Evolutionary conservation across 1,140 invertebrate species (phyloP).

Genomic region (Trialeurodes vaporariorum): DNA sequence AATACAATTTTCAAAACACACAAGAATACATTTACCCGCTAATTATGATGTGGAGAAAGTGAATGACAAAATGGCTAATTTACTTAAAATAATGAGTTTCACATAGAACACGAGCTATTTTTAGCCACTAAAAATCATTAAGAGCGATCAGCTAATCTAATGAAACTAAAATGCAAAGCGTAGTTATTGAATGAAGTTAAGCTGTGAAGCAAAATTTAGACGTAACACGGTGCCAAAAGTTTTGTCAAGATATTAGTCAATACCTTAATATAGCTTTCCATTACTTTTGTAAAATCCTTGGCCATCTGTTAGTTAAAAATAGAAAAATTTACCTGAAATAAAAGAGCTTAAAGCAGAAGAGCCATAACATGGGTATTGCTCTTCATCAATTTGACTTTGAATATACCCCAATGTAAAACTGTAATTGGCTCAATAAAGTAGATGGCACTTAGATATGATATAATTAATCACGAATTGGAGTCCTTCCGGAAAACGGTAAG

Average conservation of each 20-base stretch:
- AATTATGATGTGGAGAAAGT: no score
- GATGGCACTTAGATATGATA: no score
- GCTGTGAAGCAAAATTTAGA: background rate
- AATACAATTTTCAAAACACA: no score
- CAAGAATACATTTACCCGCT: no score
- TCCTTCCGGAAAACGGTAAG: background rate
- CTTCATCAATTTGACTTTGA: no score
- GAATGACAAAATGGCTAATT: no score
- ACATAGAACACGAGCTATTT: background rate
- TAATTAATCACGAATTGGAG: background rate
- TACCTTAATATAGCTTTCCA: background rate
- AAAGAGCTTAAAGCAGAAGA: no score
- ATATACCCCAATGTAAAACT: no score
- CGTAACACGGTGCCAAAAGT: background rate
- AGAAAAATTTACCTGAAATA: no score
- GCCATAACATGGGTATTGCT: no score
- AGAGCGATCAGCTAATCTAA: background rate
- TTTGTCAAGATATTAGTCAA: background rate
- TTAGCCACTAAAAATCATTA: background rate
- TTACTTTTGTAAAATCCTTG: conserved; percentile 1
- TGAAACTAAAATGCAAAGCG: background rate
- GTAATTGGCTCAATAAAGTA: no score
- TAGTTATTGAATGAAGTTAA: background rate
- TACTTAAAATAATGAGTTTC: no score
- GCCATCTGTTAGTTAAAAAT: background rate